Conservation (phyloP, 1,140 invertebrate genomes). For the Bacillus rossius region DNA sequence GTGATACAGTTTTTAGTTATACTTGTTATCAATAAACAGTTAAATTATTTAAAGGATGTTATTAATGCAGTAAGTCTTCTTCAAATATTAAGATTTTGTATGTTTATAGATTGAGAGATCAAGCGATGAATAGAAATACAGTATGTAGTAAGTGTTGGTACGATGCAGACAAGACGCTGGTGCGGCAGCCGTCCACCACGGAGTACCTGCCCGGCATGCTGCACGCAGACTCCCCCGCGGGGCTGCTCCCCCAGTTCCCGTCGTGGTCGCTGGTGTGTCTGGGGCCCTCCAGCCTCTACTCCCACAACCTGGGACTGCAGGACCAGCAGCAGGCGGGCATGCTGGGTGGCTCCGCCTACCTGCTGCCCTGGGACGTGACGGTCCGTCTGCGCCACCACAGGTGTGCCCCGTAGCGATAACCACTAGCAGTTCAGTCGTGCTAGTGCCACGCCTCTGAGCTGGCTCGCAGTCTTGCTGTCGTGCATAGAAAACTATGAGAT, state of each 20-base stretch:
- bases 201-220: conserved; percentile 90
- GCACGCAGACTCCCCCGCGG: conserved; percentile 67
- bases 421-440: too few relatives aligned
- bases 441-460: too few relatives aligned
- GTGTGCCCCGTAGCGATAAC: neutral
- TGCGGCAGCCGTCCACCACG: conserved; percentile 75
- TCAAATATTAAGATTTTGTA: too few relatives aligned
- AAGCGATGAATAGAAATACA: too few relatives aligned
- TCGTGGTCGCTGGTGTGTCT: conserved; percentile 91
- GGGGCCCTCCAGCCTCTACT: conserved; percentile 86
- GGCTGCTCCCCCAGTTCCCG: conserved; percentile 80
- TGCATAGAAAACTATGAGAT: too few relatives aligned
- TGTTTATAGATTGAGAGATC: too few relatives aligned
- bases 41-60: too few relatives aligned
- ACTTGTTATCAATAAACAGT: too few relatives aligned
- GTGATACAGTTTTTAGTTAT: too few relatives aligned
- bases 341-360: conserved; percentile 79
- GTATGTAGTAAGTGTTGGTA: too few relatives aligned
- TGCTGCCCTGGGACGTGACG: conserved; percentile 93
- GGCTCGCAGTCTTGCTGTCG: too few relatives aligned
- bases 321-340: conserved; percentile 78
- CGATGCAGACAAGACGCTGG: conserved; percentile 54
- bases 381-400: conserved; percentile 46
- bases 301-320: conserved; percentile 76
- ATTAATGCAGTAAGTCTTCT: too few relatives aligned